Evolutionary conservation across 2,888 invertebrate species (phyloP).

Genomic region (Rhagophthalmus giganteus): DNA sequence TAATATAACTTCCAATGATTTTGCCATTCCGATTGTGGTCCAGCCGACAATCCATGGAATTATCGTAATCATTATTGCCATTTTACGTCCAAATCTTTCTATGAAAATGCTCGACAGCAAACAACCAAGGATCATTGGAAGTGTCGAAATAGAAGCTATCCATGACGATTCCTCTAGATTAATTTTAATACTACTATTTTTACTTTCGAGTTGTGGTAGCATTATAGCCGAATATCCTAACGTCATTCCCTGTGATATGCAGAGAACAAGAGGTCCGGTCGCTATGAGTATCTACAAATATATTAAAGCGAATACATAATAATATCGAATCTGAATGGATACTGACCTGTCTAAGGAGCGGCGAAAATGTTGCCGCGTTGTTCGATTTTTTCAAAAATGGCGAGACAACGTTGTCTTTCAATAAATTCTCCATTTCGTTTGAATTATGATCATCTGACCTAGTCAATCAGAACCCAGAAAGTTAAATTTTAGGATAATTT

Average conservation of each 20-base stretch:
- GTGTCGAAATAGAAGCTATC: constrained; percentile 68
- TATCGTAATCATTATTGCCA: constrained; percentile 60
- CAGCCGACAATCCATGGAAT: constrained; percentile 64
- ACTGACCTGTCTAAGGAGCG: not conserved
- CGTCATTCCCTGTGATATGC: constrained; percentile 60
- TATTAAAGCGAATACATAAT: not conserved
- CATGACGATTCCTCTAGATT: constrained; percentile 61
- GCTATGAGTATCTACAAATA: not conserved
- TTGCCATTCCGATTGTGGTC: constrained; percentile 61
- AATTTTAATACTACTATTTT: constrained; percentile 55
- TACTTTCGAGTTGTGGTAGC: constrained; percentile 61
- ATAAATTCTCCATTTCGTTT: not conserved
- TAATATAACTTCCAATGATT: constrained; percentile 57
- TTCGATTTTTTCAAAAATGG: not conserved
- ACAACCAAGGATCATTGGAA: constrained; percentile 68
- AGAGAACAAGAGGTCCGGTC: not conserved
- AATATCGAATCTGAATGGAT: not conserved
- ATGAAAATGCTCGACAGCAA: constrained; percentile 63
- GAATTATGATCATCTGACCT: not conserved
- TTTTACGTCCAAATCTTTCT: constrained; percentile 64
- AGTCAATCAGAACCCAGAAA: not conserved
- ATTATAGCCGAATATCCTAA: constrained; percentile 67
- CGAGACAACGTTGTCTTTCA: not conserved
- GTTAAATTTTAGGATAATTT: too few species aligned
- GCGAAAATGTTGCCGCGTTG: not conserved